Evolutionary conservation across 2,113 vertebrate species (phyloP).

Genomic region (Coregonus clupeaformis): DNA sequence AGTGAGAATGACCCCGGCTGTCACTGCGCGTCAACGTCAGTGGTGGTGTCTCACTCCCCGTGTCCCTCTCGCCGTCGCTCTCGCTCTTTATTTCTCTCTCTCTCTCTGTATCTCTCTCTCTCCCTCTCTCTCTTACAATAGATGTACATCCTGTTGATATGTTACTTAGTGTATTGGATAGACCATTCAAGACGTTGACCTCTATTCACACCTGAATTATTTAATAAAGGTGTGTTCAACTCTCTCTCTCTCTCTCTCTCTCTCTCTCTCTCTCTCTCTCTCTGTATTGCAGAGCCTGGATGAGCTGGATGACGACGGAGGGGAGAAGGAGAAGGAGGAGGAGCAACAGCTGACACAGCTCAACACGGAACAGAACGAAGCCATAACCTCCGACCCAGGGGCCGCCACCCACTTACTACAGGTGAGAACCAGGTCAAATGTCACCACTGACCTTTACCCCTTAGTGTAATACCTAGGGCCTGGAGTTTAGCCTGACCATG

Average conservation of each 20-base stretch:
- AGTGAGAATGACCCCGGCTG: slow-evolving; percentile 44
- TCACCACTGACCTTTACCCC: no score
- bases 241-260: background rate
- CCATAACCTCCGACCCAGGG: slow-evolving; percentile 73
- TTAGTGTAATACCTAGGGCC: background rate
- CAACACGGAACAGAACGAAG: slow-evolving; percentile 93
- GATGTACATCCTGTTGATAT: no score
- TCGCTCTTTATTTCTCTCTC: background rate
- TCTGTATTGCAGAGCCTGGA: slow-evolving; percentile 82
- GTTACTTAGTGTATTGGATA: no score
- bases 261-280: no score
- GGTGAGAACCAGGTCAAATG: slow-evolving; percentile 66
- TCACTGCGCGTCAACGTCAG: background rate
- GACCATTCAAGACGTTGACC: background rate
- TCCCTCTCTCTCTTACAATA: background rate
- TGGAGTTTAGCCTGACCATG: no score
- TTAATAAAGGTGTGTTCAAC: background rate
- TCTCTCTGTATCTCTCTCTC: background rate
- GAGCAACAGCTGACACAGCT: slow-evolving; percentile 89
- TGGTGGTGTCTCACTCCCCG: background rate
- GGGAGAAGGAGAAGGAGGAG: slow-evolving; percentile 77
- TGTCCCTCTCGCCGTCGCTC: background rate
- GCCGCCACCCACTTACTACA: slow-evolving; percentile 67
- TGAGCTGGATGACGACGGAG: slow-evolving; percentile 92
- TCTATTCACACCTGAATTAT: background rate